Base-by-base conservation (phyloP, 2,113 vertebrate species). In the Egretta garzetta region DNA sequence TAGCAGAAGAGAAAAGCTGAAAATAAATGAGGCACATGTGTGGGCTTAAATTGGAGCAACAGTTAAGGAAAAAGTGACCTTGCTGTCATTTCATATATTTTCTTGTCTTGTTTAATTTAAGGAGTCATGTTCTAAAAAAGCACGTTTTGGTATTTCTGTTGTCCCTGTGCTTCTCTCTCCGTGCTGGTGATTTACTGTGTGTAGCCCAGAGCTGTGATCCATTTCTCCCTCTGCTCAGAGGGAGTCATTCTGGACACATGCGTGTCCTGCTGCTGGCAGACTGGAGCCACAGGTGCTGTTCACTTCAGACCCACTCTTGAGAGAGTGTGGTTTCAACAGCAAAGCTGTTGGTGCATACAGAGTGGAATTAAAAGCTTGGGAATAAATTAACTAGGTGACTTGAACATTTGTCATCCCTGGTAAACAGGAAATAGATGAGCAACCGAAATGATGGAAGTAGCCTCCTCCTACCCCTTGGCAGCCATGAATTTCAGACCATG, bases 21-120 rank as follows among this genome's bases (percentile, higher is more conserved):
- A 94, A 80, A 92, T 49, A 88, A 90, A 53, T 70, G 49, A 59
- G 56, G 75, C 4, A 59, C 28, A 9, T 4, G 5, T 55, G 35
- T 75, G 58, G 66, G 43, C 60, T 90, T 76, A 67, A 79, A 81
- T 8, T 71, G 52, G 60, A 80, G 41, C 35, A 93, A 49, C 21
- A 81, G 77, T 72, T 84, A 68, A 82, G 58, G 62, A 12, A 84
- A 58, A 88, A 75, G 22, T 75, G 58, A 68, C 58, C 16, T 70
- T 84, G 43, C 52, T 90, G 81, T 88, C 71, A 80, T 74, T 86
- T 81, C 18, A 14, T 76, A 1, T 66, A 37, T 90, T 84, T 95
- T 52, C 68, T 72, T 86, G 47, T 90, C 82, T 49, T 70, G 28
- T 80, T 95, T 93, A 60, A 83, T 93, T 80, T 56, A 59, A 81